Base-by-base conservation (phyloP, 2,113 vertebrate genomes). In the Ctenomys sociabilis region DNA sequence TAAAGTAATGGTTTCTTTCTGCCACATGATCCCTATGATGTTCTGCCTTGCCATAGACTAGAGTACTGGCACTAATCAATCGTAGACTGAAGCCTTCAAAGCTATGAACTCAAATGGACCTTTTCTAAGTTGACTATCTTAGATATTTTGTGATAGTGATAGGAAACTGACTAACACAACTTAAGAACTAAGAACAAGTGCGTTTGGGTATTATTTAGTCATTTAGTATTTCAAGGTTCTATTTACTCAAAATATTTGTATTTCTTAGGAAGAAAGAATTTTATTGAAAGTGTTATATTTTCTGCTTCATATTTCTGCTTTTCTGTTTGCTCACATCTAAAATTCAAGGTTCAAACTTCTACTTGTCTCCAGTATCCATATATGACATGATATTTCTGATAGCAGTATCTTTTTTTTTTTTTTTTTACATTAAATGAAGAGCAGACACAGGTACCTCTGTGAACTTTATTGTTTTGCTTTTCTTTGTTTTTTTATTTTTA, bases 221-320 rank as follows among this genome's bases (percentile, higher is more conserved):
- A 66, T 86, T 83, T 93, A 93, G 78, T 77, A 75, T 94, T 97
- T 95, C 61, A 63, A 45, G 88, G 32, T 89, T 96, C 17, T 64
- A 37, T 8, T 64, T 77, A 78, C 40, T 86, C 26, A n/a, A 86
- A 68, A 14, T 86, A 57, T 66, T 86, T 78, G n/a, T 54, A 54
- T 88, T 43, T 43, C 37, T 22, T 90, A 68, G 63, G 77, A 95
- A 91, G 17, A 57, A 95, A 90, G 22, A 59, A 85, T 85, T 88
- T 87, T 22, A 82, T 77, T 91, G 73, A 93, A 68, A 89, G 30
- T 85, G 9, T 91, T 95, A 28, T 85, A 45, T 72, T 82, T 77
- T 54, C 37, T 59, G 4, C 26, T 77, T 78, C 10, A 66, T 30
- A 90, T 90, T 95, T 92, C 57, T 28, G 81, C 28, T 86, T 16